Conservation (phyloP, 1,140 invertebrate genomes). For the Heliconius congener region DNA sequence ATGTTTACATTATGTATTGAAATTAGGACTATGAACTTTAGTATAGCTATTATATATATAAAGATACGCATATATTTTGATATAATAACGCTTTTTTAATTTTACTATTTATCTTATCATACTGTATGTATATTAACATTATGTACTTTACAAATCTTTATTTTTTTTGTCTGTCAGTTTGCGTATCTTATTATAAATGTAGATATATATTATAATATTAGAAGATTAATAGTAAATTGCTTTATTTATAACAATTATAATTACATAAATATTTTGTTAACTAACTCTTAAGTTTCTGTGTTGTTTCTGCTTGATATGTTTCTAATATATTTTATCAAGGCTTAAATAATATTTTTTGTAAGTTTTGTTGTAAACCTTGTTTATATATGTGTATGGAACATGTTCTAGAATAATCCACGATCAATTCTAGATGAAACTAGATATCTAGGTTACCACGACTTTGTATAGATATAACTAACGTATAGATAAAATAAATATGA, state of each 20-base stretch:
- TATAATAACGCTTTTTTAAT: background rate
- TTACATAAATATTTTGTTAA: background rate
- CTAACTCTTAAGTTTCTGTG: background rate
- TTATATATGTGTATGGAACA: conserved; percentile 17
- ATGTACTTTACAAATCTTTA: too few species aligned
- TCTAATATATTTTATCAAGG: background rate
- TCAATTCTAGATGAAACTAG: conserved; percentile 15
- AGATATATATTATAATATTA: too few species aligned
- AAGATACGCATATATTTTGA: background rate
- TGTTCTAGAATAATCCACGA: conserved; percentile 15
- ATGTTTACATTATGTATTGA: background rate
- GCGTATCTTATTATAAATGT: background rate
- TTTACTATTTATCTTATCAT: background rate
- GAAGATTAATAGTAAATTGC: background rate
- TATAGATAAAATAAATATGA: conserved; percentile 32
- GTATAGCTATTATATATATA: background rate
- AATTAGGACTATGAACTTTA: background rate
- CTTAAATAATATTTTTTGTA: background rate
- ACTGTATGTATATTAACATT: background rate
- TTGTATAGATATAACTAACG: conserved; percentile 40
- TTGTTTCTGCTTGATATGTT: background rate
- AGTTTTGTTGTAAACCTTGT: conserved; percentile 1
- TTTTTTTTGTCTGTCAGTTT: too few species aligned
- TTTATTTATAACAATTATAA: background rate
- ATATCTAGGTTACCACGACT: conserved; percentile 26